Evolutionary conservation across 2,888 invertebrate species (phyloP), one percentile per base, ranked within the genome.

Genomic region (Rhagophthalmus giganteus): DNA sequence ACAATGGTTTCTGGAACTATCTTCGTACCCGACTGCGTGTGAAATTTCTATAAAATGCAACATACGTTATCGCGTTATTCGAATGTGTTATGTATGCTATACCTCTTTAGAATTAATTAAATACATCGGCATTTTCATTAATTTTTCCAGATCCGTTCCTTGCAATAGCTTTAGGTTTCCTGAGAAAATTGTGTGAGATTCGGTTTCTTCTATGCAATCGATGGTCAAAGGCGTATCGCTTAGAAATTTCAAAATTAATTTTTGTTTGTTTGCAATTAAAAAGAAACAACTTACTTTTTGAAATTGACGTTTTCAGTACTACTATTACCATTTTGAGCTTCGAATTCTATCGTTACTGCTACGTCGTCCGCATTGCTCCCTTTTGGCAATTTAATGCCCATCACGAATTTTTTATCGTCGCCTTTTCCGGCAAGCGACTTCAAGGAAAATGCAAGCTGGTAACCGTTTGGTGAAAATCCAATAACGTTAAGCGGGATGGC

Each of bases 51-150:
- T n/a, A n/a, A n/a, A n/a, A n/a, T n/a, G n/a, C n/a, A n/a, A n/a
- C n/a, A n/a, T n/a, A n/a, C n/a, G n/a, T n/a, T n/a, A n/a, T n/a
- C n/a, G n/a, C n/a, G n/a, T n/a, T n/a, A n/a, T n/a, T n/a, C n/a
- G 9, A 27, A 38, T 11, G 2, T 28, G 1, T 26, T 5, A 26
- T n/a, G 1, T 9, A 8, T 1, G 5, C 1, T 8, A 28, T 52
- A 48, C 53, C 28, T 48, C 42, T 9, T 25, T 14, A 2, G 53
- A 39, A 16, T 54, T 38, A 6, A 54, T 28, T 11, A 48, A 14
- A 16, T 48, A 48, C n/a, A 54, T 20, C 1, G 53, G 53, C 32
- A 54, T 48, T 5, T 24, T 24, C 2, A 28, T 5, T 10, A 54
- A 10, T 20, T 42, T 26, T 2, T 8, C 2, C 4, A 48, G 2